Percentiles rank a stretch among this genome's conserved stretches.
Conservation (phyloP, 2,888 invertebrate species). For the Andrena dorsata region DNA sequence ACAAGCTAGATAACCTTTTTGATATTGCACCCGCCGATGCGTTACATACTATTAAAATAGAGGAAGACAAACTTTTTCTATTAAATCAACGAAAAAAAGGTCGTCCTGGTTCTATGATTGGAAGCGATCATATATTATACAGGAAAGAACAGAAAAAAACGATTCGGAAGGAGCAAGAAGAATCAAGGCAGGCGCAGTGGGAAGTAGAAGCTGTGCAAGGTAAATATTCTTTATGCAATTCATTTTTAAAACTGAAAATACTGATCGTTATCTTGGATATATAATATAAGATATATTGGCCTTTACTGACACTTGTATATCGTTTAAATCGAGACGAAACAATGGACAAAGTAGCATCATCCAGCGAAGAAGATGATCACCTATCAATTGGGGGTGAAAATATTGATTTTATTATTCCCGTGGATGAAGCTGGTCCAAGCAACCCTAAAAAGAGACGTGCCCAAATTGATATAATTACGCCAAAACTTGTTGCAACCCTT, state of each 20-base stretch:
- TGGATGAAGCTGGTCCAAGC: background rate
- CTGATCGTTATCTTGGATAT: background rate
- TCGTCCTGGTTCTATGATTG: no score
- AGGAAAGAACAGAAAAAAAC: background rate
- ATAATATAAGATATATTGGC: background rate
- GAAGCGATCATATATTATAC: no score
- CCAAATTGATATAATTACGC: background rate
- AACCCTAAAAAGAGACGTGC: background rate
- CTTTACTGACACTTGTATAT: constrained; percentile 1
- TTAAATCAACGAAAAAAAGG: no score
- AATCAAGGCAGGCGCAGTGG: background rate
- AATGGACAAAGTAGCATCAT: background rate
- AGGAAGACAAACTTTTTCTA: no score
- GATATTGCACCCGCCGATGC: no score
- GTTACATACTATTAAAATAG: no score
- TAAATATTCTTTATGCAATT: background rate
- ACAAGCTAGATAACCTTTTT: no score
- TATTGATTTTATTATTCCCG: background rate
- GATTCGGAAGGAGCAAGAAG: background rate
- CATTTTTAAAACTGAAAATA: background rate
- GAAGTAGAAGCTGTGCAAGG: background rate
- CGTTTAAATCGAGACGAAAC: constrained; percentile 1
- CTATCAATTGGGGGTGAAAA: background rate
- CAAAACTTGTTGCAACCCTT: constrained; percentile 14
- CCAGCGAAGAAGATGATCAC: constrained; percentile 4